Conservation (phyloP, 2,797 vertebrate species). For the Spinibarbus caldwelli region DNA sequence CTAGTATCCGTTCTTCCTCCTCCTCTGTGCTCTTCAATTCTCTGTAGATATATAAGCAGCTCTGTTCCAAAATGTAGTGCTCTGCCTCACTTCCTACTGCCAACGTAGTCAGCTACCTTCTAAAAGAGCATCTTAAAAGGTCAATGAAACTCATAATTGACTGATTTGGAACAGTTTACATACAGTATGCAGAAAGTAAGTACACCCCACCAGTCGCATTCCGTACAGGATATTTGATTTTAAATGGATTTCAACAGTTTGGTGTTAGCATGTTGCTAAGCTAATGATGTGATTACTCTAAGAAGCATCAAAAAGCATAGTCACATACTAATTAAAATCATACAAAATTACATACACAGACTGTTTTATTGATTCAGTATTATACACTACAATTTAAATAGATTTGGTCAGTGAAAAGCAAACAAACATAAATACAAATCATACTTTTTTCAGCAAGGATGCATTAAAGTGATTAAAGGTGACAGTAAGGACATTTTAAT, state of each 20-base stretch:
- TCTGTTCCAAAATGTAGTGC: background rate
- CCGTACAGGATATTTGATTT: background rate
- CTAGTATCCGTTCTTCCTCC: conserved; percentile 1
- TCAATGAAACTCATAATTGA: background rate
- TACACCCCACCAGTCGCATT: background rate
- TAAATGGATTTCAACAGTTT: background rate
- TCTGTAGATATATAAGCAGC: conserved; percentile 5
- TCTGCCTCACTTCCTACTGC: background rate
- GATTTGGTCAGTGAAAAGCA: background rate
- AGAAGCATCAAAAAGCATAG: background rate
- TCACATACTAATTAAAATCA: background rate
- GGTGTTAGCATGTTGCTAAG: background rate
- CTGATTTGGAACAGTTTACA: background rate
- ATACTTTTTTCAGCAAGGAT: background rate
- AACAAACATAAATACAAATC: background rate
- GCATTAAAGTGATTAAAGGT: background rate
- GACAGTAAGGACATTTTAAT: background rate
- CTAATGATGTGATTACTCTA: background rate
- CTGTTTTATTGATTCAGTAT: background rate
- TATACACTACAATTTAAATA: background rate
- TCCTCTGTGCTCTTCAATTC: background rate
- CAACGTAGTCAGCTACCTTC: background rate
- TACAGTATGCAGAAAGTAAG: background rate
- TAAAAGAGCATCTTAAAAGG: background rate
- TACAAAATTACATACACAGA: background rate